These are phyloP conservation scores for Melanophora roralis DNA, from an alignment of 2,888 invertebrate genomes.

Conservation along the genomic window DNA sequence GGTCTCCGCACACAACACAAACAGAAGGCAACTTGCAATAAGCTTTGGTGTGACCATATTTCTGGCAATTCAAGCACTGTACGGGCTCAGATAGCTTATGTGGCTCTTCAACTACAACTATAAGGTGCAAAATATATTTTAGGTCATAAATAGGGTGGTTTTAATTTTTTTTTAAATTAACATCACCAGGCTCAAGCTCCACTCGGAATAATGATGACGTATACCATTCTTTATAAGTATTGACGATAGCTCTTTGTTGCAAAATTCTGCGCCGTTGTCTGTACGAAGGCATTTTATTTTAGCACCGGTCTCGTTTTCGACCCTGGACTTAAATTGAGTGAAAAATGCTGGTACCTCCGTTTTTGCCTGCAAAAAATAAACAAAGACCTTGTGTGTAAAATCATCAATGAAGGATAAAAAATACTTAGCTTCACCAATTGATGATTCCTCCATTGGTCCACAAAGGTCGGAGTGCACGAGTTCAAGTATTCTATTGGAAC, in stretches of 20 bases:
- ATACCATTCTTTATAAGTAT: slow-evolving; percentile 63
- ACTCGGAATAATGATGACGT: slow-evolving; percentile 67
- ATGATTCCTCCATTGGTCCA: slow-evolving; percentile 16
- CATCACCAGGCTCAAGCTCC: too few species aligned
- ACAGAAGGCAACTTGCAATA: too few species aligned
- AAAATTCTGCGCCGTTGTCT: slow-evolving; percentile 57
- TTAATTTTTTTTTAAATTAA: too few species aligned
- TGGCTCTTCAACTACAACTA: too few species aligned
- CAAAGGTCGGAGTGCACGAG: slow-evolving; percentile 32
- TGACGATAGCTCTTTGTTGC: slow-evolving; percentile 66
- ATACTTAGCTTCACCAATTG: slow-evolving; percentile 30
- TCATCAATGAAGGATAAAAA: slow-evolving; percentile 26
- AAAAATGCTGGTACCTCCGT: slow-evolving; percentile 24
- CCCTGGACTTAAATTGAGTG: slow-evolving; percentile 3
- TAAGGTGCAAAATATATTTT: too few species aligned
- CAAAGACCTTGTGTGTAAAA: slow-evolving; percentile 18
- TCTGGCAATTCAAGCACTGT: too few species aligned
- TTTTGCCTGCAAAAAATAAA: slow-evolving; percentile 36
- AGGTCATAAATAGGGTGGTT: too few species aligned
- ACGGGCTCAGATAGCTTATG: too few species aligned
- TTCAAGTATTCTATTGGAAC: slow-evolving; percentile 5
- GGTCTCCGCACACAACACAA: too few species aligned
- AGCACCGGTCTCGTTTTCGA: slow-evolving; percentile 25
- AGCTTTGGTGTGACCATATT: too few species aligned
- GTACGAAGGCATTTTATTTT: slow-evolving; percentile 50